Conservation (phyloP, 2,888 invertebrate genomes). For the Ennomos erosarius region DNA sequence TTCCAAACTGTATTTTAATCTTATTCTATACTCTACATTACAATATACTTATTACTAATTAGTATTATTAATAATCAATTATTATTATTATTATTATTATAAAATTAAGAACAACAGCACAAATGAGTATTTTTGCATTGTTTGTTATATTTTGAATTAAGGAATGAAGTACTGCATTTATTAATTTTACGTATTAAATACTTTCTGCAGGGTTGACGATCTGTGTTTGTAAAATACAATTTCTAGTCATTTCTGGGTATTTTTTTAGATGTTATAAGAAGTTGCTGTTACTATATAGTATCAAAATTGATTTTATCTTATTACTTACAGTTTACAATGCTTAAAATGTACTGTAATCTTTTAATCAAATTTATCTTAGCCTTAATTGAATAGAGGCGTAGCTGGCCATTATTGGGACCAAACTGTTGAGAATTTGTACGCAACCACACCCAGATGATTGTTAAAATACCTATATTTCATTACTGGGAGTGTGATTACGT, state of each 20-base stretch:
- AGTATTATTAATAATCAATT: constrained; percentile 35
- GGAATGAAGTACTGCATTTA: constrained; percentile 35
- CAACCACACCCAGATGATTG: constrained; percentile 57
- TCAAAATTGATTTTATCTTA: constrained; percentile 17
- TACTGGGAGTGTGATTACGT: constrained; percentile 65
- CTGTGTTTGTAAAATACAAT: constrained; percentile 61
- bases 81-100: constrained; percentile 35
- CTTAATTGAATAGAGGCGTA: constrained; percentile 67
- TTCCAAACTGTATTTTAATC: constrained; percentile 43
- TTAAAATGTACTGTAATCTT: constrained; percentile 21
- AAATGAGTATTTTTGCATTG: constrained; percentile 27
- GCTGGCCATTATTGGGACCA: constrained; percentile 77
- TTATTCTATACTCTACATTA: constrained; percentile 2
- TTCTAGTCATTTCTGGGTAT: constrained; percentile 54
- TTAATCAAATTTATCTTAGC: constrained; percentile 50
- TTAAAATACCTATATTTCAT: constrained; percentile 47
- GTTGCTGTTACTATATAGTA: constrained; percentile 1
- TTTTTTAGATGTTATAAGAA: constrained; percentile 22
- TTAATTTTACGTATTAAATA: constrained; percentile 44
- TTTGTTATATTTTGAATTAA: constrained; percentile 22
- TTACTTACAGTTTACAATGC: constrained; percentile 5
- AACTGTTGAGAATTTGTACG: constrained; percentile 54
- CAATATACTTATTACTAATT: constrained; percentile 36
- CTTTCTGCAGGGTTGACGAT: constrained; percentile 63
- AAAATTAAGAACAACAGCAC: constrained; percentile 39